phyloP scores from a whole-genome alignment of 1,140 invertebrate genomes.

The Cherax destructor region DNA sequence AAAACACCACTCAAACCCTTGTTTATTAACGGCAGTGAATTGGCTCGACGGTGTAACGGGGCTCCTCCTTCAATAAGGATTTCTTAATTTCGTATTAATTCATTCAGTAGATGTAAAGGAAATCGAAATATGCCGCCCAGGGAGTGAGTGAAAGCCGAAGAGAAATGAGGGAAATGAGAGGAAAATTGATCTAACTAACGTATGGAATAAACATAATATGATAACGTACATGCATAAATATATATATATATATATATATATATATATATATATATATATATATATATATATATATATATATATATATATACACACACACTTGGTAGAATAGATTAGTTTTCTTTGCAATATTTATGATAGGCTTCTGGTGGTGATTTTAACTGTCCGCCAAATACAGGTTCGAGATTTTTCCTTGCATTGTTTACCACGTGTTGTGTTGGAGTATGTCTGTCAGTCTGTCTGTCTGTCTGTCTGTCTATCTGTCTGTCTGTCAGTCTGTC shows the following conservation, averaged over 20 bases:
- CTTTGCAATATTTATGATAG: too few relatives aligned
- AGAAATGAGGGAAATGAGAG: background rate
- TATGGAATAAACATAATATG: too few relatives aligned
- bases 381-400: too few relatives aligned
- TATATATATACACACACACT: background rate
- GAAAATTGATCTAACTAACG: background rate
- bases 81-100: constrained; percentile 59
- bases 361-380: too few relatives aligned
- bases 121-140: constrained; percentile 16
- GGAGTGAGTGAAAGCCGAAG: background rate
- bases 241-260: constrained; percentile 5
- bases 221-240: too few relatives aligned
- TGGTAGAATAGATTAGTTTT: background rate
- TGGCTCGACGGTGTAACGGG: constrained; percentile 1
- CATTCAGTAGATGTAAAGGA: constrained; percentile 32
- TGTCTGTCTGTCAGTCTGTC: background rate
- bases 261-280: constrained; percentile 11
- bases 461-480: background rate
- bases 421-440: background rate
- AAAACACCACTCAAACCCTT: background rate
- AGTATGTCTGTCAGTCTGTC: too few relatives aligned
- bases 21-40: constrained; percentile 2
- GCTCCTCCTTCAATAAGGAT: constrained; percentile 38
- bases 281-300: constrained; percentile 1
- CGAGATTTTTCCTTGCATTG: too few relatives aligned